Base-by-base conservation (phyloP, 2,797 vertebrate species). In the Allobates femoralis region DNA sequence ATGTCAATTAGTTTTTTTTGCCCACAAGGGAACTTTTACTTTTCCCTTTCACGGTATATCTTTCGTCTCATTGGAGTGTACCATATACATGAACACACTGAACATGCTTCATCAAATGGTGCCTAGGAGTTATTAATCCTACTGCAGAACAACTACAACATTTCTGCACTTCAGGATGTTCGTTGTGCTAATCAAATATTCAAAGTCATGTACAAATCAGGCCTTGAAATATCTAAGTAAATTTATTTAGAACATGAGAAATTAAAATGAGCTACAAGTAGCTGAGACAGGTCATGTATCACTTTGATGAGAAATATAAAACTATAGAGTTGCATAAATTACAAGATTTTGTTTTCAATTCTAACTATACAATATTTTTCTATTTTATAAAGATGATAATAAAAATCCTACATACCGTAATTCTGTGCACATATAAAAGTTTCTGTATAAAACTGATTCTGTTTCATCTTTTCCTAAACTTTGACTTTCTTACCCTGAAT, bases 201-300 rank as follows among this genome's bases (percentile, higher is more conserved):
- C 37, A 73, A 71, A 46, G 11, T 41, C 34, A 37, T 37, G 66
- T 37, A 34, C 66, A 71, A 71, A 34, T 71, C 23, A 71, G 46
- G 23, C 69, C 37, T 73, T 73, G 67, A 73, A 50, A 50, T 73
- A 73, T 73, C 21, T 46, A 14, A 73, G 69, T 23, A 73, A 73
- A 73, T 73, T 73, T 73, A 26, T 46, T 46, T 73, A 73, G 69
- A 37, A 73, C 41, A 73, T 46, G 69, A 73, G 69, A n/a, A 73
- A 73, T 46, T 46, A 73, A 73, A 73, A 46, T 50, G 37, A 73
- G 34, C 32, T 37, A 71, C 8, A 37, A 41, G 67, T 3, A 64
- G 62, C 16, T 6, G 69, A 37, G 66, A 37, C 21, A 32, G 32
- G 18, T 71, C 34, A n/a, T 41, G 14, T n/a, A 71, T 71, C 10